Percentiles rank a stretch among this genome's conserved stretches.
These are phyloP conservation scores for Puma concolor DNA, from an alignment of 2,113 vertebrate species.

Conservation along the genomic window DNA sequence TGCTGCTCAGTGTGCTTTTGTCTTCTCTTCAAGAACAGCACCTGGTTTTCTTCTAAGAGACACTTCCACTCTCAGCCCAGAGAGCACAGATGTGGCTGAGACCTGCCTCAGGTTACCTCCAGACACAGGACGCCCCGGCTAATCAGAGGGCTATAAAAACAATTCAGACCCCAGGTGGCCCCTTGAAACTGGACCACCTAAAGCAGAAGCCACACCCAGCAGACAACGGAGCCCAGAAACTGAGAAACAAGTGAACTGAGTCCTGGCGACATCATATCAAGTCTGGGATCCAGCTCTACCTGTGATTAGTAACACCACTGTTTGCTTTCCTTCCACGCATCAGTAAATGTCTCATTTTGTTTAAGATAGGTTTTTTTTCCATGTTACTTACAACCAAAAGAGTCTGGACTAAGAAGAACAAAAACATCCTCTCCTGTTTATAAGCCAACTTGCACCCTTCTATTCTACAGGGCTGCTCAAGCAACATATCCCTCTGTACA, in stretches of 20 bases:
- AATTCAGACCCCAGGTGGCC: not conserved
- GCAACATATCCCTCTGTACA: not conserved
- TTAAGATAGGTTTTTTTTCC: not conserved
- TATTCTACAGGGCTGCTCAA: not conserved
- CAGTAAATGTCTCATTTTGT: not conserved
- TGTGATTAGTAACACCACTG: not conserved
- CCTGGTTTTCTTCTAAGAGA: fast-evolving
- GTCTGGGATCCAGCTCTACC: not conserved
- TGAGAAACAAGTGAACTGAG: not conserved
- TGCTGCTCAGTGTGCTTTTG: not conserved
- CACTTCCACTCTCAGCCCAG: too few species aligned
- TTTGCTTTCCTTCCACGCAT: not conserved
- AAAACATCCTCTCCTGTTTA: not conserved
- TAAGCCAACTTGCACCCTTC: not conserved
- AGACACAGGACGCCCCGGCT: fast-evolving
- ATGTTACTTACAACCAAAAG: not conserved
- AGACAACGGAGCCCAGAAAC: not conserved
- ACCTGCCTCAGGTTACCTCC: too few species aligned
- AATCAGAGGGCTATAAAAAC: not conserved
- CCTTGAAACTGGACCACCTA: not conserved
- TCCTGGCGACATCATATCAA: not conserved
- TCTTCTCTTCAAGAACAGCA: not conserved
- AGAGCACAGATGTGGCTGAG: not conserved
- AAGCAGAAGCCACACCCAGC: not conserved
- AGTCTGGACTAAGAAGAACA: not conserved